Evolutionary conservation across 2,113 vertebrate species (phyloP).

Genomic region (Falcunculus frontatus): DNA sequence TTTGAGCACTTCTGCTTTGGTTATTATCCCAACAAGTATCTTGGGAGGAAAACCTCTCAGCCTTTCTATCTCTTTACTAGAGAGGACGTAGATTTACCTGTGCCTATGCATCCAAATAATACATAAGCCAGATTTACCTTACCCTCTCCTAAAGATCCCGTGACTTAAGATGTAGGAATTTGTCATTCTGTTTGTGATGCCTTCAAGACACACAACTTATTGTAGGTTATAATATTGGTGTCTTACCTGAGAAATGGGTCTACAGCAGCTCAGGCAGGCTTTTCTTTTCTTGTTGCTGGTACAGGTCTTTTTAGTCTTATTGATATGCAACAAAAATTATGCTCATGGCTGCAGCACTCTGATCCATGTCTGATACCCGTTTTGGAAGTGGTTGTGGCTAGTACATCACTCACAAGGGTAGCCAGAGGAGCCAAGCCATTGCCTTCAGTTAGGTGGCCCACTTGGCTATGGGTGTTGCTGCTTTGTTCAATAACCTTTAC

Average conservation of each 20-base stretch:
- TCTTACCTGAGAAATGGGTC: background rate
- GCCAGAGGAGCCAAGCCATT: background rate
- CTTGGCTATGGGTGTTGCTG: background rate
- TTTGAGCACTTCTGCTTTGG: background rate
- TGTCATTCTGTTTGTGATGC: background rate
- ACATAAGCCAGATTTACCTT: background rate
- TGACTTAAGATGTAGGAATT: background rate
- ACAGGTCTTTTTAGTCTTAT: background rate
- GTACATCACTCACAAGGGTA: rapidly evolving
- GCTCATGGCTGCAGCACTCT: background rate
- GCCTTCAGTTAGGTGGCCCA: background rate
- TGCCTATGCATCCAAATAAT: background rate
- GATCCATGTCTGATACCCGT: background rate
- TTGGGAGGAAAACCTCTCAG: background rate
- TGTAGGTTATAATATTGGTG: background rate
- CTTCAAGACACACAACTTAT: background rate
- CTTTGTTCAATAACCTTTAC: background rate
- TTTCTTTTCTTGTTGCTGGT: background rate
- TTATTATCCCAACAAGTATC: background rate
- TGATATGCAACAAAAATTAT: background rate
- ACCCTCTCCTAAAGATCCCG: background rate
- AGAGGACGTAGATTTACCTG: background rate
- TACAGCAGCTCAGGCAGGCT: background rate
- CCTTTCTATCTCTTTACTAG: background rate
- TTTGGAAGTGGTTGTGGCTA: background rate